Base-by-base conservation (phyloP, 2,888 invertebrate species). In the Stenolophus ochropezus region DNA sequence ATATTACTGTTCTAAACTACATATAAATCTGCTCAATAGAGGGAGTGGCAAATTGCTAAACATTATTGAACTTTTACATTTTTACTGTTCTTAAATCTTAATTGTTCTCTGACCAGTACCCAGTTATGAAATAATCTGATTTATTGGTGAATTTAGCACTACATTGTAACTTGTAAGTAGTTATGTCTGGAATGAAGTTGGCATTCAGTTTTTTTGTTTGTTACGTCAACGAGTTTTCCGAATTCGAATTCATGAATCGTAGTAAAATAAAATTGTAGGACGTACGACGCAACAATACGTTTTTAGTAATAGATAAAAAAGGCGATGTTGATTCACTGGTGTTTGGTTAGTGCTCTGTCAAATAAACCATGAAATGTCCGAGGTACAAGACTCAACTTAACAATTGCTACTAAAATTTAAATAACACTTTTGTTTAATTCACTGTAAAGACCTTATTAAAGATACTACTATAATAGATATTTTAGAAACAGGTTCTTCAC, bases 41-140 rank as follows among this genome's bases (percentile, higher is more conserved):
- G 23, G 61, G 61, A 25, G 65, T 69, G 65, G 65, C 33, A 33
- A 69, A 69, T 69, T 69, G 65, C 27, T 69, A 14, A 61, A 61
- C 25, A 61, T 33, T 69, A 33, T 27, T 69, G 65, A 69, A 69
- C 65, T 69, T 69, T 69, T 69, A 69, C 65, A 69, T 69, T 69
- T 33, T 69, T 69, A 69, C 14, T 33, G 18, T 27, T 20, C 33
- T 69, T 33, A 69, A 69, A 69, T 33, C 33, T 69, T 69, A 69
- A 69, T 69, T 69, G 65, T 69, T 61, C 61, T 61, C 14, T 61
- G 61, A 61, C 25, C 25, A 61, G 23, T 61, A 25, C 25, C 5
- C 0, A 61, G 14, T 61, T 61, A 25, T 25, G 61, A 61, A 61
- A 61, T 56, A 56, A 11, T 21, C 56, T 21, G 8, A 18, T 56